A percentile compares a stretch with the other conserved stretches of the same genome.
Evolutionary conservation across 2,797 vertebrate genomes (phyloP).

Genomic region (Scarus forsteni): DNA sequence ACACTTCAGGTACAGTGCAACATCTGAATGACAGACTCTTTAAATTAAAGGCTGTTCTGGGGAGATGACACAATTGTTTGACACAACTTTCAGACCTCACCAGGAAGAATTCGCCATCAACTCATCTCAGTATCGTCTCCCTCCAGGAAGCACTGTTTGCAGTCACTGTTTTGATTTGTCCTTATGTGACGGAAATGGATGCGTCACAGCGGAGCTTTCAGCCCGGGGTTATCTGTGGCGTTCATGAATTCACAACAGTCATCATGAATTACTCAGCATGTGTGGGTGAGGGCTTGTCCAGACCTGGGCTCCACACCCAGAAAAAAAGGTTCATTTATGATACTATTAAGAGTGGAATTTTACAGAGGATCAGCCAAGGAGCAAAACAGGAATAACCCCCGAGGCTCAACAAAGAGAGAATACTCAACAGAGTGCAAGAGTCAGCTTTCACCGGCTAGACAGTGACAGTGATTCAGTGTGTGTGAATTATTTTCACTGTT

Average conservation of each 20-base stretch:
- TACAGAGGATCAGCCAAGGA: constrained; percentile 8
- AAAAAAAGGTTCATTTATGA: not conserved
- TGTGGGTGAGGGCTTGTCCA: constrained; percentile 64
- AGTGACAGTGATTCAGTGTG: constrained; percentile 18
- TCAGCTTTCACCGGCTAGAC: constrained; percentile 31
- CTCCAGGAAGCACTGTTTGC: constrained; percentile 15
- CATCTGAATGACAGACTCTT: not conserved
- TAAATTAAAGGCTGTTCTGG: not conserved
- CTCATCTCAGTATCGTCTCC: constrained; percentile 2
- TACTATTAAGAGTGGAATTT: constrained; percentile 19
- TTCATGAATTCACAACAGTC: constrained; percentile 23
- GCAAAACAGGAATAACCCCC: not conserved
- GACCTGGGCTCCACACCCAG: constrained; percentile 68
- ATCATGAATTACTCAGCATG: constrained; percentile 61
- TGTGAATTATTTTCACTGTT: not conserved
- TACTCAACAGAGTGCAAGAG: not conserved
- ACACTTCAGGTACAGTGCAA: constrained; percentile 2
- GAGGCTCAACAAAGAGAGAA: constrained; percentile 2
- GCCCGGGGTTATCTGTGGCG: constrained; percentile 27
- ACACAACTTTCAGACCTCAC: not conserved
- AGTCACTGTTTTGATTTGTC: constrained; percentile 23
- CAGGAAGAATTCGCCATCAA: constrained; percentile 1
- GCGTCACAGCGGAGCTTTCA: constrained; percentile 40
- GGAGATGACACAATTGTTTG: constrained; percentile 7
- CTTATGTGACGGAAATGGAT: constrained; percentile 38